These are phyloP conservation scores for Tympanuchus pallidicinctus DNA, from an alignment of 2,113 vertebrate genomes.

Conservation along the genomic window DNA sequence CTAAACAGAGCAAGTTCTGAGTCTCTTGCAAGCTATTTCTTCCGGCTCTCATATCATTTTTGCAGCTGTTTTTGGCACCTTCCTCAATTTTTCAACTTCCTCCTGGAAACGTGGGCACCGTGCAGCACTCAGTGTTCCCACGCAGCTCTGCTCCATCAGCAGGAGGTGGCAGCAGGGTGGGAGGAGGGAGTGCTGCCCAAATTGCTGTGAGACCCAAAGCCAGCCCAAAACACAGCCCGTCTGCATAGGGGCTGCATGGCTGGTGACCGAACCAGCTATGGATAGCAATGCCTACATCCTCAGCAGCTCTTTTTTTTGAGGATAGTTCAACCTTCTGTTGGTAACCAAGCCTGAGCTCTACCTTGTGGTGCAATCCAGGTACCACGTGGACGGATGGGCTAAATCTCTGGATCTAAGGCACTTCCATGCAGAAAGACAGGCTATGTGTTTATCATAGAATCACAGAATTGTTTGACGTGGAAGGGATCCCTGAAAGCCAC, in stretches of 20 bases:
- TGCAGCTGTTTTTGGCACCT: slow-evolving; percentile 61
- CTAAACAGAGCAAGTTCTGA: neutral
- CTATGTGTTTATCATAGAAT: neutral
- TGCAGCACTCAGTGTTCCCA: slow-evolving; percentile 57
- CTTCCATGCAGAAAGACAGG: neutral
- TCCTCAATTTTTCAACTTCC: slow-evolving; percentile 69
- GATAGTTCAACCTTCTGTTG: neutral
- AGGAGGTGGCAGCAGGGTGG: neutral
- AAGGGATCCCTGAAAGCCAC: too few species aligned
- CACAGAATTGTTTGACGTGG: too few species aligned
- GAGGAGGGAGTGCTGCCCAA: neutral
- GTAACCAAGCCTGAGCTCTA: neutral
- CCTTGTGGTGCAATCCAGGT: neutral
- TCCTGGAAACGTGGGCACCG: slow-evolving; percentile 62
- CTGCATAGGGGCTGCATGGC: neutral
- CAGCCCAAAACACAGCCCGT: accelerated
- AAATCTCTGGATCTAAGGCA: neutral
- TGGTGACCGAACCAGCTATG: neutral
- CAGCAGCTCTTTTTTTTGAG: slow-evolving; percentile 22
- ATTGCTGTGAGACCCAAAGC: neutral
- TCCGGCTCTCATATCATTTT: slow-evolving; percentile 21
- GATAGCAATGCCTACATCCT: slow-evolving; percentile 17
- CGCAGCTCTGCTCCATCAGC: slow-evolving; percentile 50
- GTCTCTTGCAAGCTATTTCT: neutral
- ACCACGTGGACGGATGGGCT: neutral